Percentiles rank a stretch among this genome's conserved stretches.
These are phyloP conservation scores for Smutsia gigantea DNA, from an alignment of 2,797 vertebrate genomes.

Conservation along the genomic window DNA sequence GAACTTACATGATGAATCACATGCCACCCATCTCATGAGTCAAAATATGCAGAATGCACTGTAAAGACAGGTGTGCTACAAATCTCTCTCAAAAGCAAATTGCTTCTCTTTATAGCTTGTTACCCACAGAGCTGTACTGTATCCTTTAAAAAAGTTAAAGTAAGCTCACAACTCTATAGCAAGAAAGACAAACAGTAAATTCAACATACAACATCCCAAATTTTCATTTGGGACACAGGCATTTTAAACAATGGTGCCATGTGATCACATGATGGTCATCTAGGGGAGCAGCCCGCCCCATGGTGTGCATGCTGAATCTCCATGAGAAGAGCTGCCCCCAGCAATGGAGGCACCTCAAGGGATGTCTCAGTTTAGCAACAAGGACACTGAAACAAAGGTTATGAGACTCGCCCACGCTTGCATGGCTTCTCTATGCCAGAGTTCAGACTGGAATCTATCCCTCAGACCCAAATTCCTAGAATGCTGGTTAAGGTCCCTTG, in stretches of 20 bases:
- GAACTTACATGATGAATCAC: not conserved
- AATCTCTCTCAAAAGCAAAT: not conserved
- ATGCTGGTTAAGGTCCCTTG: not conserved
- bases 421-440: not conserved
- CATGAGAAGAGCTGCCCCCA: accelerated
- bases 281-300: not conserved
- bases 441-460: not conserved
- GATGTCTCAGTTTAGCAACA: accelerated
- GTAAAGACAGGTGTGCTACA: not conserved
- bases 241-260: not conserved
- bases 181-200: not conserved
- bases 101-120: not conserved
- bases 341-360: not conserved
- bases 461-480: not conserved
- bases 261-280: accelerated
- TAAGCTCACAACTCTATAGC: not conserved
- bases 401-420: not conserved
- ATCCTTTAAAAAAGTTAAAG: not conserved
- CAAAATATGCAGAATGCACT: not conserved
- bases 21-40: not conserved
- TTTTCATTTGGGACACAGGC: not conserved
- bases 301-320: not conserved
- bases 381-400: not conserved
- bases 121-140: not conserved
- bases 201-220: not conserved